phyloP scores from a whole-genome alignment of 2,888 invertebrate genomes.

The Schizaphis graminum region DNA sequence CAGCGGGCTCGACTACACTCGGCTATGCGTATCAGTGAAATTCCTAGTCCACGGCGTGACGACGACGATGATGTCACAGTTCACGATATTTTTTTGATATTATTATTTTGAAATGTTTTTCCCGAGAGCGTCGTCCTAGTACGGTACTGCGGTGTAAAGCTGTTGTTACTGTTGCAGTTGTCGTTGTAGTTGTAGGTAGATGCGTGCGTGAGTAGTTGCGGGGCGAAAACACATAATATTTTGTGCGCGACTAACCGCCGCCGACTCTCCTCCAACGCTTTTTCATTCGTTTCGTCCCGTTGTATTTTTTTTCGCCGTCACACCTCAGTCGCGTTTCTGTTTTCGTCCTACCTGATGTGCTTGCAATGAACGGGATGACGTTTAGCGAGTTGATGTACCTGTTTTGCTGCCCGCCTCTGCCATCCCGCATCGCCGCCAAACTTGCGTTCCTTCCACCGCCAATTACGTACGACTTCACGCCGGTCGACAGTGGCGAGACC shows the following conservation, averaged over 20 bases:
- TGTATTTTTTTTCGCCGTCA: neutral
- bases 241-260: neutral
- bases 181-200: neutral
- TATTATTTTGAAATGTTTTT: conserved; percentile 38
- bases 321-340: neutral
- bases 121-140: neutral
- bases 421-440: conserved; percentile 98
- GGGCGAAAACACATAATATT: neutral
- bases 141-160: neutral
- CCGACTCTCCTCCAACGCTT: neutral
- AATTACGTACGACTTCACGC: conserved; percentile 91
- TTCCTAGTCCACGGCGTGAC: neutral
- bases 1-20: neutral
- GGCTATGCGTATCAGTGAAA: conserved; percentile 40
- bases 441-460: conserved; percentile 99
- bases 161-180: neutral
- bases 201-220: neutral
- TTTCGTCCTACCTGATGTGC: conserved; percentile 31
- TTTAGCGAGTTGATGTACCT: conserved; percentile 97
- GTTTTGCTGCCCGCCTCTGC: conserved; percentile 99
- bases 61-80: neutral
- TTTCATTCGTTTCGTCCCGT: neutral
- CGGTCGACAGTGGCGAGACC: conserved; percentile 88
- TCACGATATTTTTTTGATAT: conserved; percentile 48
- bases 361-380: conserved; percentile 67